These are phyloP conservation scores for Falco columbarius DNA, from an alignment of 2,797 vertebrate genomes.

Conservation along the genomic window DNA sequence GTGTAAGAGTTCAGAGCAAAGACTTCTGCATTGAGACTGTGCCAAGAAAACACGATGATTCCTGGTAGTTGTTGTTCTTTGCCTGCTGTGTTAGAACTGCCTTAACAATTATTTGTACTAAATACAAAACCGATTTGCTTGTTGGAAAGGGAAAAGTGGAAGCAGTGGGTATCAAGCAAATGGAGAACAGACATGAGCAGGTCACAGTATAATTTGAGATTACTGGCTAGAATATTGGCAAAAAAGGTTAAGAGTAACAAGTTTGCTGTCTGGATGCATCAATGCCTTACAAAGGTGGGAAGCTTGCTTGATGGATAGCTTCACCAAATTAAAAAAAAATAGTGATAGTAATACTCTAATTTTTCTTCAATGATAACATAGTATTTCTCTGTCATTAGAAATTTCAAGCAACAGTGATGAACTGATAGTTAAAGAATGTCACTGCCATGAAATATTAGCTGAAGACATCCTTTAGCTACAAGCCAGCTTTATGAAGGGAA, in stretches of 20 bases:
- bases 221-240: background rate
- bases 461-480: background rate
- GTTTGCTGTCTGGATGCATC: background rate
- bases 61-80: background rate
- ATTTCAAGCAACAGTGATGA: background rate
- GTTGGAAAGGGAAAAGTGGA: background rate
- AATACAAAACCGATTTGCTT: background rate
- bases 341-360: background rate
- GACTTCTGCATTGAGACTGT: background rate
- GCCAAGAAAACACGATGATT: background rate
- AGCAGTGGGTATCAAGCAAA: background rate
- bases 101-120: background rate
- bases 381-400: background rate
- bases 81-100: background rate
- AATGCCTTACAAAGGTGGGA: background rate
- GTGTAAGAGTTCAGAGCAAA: background rate
- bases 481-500: background rate
- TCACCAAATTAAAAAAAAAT: background rate
- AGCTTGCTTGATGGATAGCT: background rate
- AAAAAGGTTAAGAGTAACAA: background rate
- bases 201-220: background rate
- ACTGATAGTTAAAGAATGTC: background rate
- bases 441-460: background rate
- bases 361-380: background rate
- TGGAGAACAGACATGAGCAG: background rate